Percentiles rank a stretch among this genome's conserved stretches.
These are phyloP conservation scores for Danaus chrysippus DNA, from an alignment of 2,888 invertebrate species.

Conservation along the genomic window DNA sequence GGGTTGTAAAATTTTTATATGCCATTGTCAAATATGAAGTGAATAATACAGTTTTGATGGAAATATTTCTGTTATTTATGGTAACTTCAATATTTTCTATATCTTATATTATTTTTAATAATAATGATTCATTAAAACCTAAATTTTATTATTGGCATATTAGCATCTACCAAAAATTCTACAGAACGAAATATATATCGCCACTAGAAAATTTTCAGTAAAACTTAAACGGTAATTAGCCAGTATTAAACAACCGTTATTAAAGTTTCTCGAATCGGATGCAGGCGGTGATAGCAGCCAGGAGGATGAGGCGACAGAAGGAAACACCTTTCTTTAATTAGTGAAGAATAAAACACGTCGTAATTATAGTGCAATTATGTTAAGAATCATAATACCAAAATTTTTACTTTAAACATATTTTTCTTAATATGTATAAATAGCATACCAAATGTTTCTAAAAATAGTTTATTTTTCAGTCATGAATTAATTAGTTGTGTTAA, in stretches of 20 bases:
- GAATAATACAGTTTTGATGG: neutral
- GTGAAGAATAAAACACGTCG: neutral
- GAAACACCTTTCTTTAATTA: neutral
- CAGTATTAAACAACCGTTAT: neutral
- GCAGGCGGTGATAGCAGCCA: neutral
- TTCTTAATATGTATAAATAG: too few species aligned
- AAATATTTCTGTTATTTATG: neutral
- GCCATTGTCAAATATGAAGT: conserved; percentile 17
- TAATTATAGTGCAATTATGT: neutral
- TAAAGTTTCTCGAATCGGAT: neutral
- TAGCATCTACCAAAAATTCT: too few species aligned
- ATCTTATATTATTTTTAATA: neutral
- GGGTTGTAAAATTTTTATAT: conserved; percentile 21
- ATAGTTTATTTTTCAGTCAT: too few species aligned
- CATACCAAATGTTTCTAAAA: too few species aligned
- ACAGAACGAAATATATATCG: too few species aligned
- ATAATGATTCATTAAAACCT: neutral
- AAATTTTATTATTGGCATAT: neutral
- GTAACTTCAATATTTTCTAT: neutral
- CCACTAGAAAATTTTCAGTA: neutral
- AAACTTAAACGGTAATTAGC: neutral
- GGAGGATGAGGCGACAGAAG: neutral
- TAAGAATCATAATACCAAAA: neutral
- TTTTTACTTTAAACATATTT: too few species aligned
- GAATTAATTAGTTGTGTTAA: too few species aligned